These are phyloP conservation scores for Orchesella cincta DNA, from an alignment of 1,140 invertebrate genomes.

Conservation along the genomic window DNA sequence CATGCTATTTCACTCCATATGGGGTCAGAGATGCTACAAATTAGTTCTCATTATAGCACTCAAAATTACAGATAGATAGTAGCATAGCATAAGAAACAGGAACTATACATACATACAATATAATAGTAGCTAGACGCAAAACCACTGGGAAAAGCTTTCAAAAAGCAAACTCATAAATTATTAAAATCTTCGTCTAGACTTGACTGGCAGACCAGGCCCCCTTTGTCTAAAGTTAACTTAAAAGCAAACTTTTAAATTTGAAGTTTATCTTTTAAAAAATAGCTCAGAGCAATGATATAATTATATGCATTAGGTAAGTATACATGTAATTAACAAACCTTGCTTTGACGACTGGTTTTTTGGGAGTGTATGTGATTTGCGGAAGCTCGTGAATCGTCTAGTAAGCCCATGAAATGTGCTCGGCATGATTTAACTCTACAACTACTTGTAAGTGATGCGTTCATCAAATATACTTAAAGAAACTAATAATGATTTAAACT, in stretches of 20 bases:
- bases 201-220: too few species aligned
- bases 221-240: not conserved
- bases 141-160: not conserved
- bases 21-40: too few species aligned
- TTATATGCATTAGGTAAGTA: not conserved
- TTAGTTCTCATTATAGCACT: too few species aligned
- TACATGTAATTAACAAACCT: not conserved
- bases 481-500: too few species aligned
- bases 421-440: slow-evolving; percentile 29
- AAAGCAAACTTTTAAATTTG: not conserved
- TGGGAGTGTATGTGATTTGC: not conserved
- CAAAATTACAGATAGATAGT: too few species aligned
- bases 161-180: not conserved
- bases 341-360: not conserved
- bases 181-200: not conserved
- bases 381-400: slow-evolving; percentile 12
- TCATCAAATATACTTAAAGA: too few species aligned
- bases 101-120: too few species aligned
- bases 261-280: not conserved
- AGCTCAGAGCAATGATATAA: not conserved
- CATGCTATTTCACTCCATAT: too few species aligned
- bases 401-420: not conserved
- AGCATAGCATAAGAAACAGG: too few species aligned
- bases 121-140: not conserved
- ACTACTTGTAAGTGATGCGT: too few species aligned